Conservation (phyloP, 2,888 invertebrate species). For the Brenthis ino region DNA sequence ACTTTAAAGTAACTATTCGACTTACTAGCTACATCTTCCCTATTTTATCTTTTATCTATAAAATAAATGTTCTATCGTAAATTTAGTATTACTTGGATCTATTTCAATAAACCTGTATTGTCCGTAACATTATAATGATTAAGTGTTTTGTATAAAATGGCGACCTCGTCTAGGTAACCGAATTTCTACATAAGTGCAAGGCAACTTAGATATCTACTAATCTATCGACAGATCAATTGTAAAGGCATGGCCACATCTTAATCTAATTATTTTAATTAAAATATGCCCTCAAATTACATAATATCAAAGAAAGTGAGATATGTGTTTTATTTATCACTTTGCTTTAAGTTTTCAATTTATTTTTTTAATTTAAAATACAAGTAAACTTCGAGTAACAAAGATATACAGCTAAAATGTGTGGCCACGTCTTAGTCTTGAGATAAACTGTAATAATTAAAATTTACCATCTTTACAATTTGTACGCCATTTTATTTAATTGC, state of each 20-base stretch:
- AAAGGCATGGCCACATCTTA: constrained; percentile 23
- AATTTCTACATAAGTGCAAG: constrained; percentile 73
- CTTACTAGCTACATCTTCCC: constrained; percentile 68
- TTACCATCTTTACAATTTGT: constrained; percentile 15
- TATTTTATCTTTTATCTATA: constrained; percentile 71
- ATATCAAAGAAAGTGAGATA: no score
- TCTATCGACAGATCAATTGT: constrained; percentile 23
- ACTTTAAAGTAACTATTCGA: constrained; percentile 67
- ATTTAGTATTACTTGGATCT: constrained; percentile 75
- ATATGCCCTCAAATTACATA: no score
- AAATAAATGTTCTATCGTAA: constrained; percentile 80
- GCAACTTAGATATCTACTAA: constrained; percentile 43
- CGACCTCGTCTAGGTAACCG: constrained; percentile 81
- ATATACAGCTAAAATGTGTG: no score
- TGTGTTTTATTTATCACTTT: no score
- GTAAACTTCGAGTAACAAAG: no score
- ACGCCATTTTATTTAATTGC: constrained; percentile 8
- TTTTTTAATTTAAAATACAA: no score
- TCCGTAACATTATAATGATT: constrained; percentile 64
- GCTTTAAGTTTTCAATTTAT: no score
- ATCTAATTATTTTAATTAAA: no score
- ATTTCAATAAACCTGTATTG: constrained; percentile 76
- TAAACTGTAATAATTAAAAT: no score
- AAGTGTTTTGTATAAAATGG: constrained; percentile 78
- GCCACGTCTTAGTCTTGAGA: no score